These are phyloP conservation scores for Actinemys pallida DNA, from an alignment of 2,113 vertebrate genomes.

Conservation along the genomic window DNA sequence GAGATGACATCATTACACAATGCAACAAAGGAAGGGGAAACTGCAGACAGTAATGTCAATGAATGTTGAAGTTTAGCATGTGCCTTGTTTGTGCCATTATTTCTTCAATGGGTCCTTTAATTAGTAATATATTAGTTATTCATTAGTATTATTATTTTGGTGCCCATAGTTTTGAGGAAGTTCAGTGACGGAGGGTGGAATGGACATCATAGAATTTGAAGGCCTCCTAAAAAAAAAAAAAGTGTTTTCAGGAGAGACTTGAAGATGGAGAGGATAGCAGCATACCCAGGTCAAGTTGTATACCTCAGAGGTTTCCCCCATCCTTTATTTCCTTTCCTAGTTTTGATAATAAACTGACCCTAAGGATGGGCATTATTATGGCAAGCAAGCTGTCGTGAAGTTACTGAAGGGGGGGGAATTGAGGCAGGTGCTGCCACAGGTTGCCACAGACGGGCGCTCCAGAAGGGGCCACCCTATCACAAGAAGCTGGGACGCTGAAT, in stretches of 20 bases:
- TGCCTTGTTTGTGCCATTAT: neutral
- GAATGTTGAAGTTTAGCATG: neutral
- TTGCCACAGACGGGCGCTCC: no score
- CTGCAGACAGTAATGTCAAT: neutral
- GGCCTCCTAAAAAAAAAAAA: neutral
- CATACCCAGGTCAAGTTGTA: neutral
- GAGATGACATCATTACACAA: constrained; percentile 33
- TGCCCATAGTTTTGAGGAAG: neutral
- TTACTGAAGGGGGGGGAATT: neutral
- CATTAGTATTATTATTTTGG: neutral
- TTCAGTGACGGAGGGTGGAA: neutral
- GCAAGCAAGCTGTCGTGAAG: neutral
- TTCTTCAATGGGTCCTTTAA: neutral
- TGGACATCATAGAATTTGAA: neutral
- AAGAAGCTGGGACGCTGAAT: neutral
- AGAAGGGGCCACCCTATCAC: neutral
- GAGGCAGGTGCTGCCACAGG: no score
- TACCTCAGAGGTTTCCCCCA: neutral
- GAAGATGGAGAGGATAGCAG: neutral
- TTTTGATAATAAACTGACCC: neutral
- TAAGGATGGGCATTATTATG: neutral
- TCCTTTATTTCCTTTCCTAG: neutral
- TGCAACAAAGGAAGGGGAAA: neutral
- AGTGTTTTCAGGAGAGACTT: neutral
- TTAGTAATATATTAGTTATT: neutral